These are phyloP conservation scores for Arenaria interpres DNA, from an alignment of 2,113 vertebrate species.

Conservation along the genomic window DNA sequence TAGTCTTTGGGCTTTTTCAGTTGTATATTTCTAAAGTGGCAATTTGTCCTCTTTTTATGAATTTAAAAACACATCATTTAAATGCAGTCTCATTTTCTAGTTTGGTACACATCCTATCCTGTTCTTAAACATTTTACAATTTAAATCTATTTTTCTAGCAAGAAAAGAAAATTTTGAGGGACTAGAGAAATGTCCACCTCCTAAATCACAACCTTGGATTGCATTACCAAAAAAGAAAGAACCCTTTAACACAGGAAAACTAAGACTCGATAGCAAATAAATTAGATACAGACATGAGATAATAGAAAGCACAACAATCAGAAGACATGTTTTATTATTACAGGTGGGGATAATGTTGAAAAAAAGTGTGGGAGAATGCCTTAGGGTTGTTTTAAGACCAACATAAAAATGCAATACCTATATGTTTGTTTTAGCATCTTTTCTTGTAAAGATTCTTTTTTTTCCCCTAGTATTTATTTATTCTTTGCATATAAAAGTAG, in stretches of 20 bases:
- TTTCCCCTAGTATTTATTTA: constrained; percentile 1
- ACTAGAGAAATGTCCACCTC: constrained; percentile 2
- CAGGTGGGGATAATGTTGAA: constrained; percentile 86
- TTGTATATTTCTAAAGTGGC: not conserved
- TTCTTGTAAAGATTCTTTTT: not conserved
- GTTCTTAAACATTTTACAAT: not conserved
- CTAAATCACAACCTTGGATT: constrained; percentile 55
- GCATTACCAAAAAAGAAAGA: constrained; percentile 46
- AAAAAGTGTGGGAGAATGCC: constrained; percentile 84
- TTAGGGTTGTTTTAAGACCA: constrained; percentile 72
- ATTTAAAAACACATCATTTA: not conserved
- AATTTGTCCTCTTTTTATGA: not conserved
- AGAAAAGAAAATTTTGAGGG: not conserved
- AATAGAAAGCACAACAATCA: constrained; percentile 83
- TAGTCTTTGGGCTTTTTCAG: not conserved
- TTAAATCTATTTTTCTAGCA: not conserved
- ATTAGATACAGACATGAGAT: constrained; percentile 87
- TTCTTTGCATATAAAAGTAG: not conserved
- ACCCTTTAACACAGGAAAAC: constrained; percentile 54
- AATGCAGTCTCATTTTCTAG: not conserved
- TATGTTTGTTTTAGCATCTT: constrained; percentile 28
- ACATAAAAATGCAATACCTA: constrained; percentile 64
- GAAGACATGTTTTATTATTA: constrained; percentile 89
- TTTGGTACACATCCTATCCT: not conserved
- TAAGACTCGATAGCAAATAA: constrained; percentile 78